phyloP scores from a whole-genome alignment of 1,140 invertebrate genomes.

The Diploscapter pachys region DNA sequence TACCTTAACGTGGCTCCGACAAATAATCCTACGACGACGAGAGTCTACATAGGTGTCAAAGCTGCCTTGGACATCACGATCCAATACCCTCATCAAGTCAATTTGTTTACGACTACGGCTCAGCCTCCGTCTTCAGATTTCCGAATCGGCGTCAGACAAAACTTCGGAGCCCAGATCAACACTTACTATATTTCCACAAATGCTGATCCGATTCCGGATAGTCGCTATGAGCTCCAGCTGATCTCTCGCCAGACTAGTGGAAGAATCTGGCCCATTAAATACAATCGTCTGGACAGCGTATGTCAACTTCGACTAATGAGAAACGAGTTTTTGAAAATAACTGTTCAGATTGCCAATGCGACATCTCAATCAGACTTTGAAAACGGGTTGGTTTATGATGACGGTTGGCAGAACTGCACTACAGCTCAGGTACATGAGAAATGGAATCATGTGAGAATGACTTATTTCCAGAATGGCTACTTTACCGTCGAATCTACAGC shows the following conservation, averaged over 20 bases:
- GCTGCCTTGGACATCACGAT: conserved; percentile 1
- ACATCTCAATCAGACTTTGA: neutral
- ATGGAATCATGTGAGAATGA: neutral
- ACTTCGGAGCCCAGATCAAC: conserved; percentile 11
- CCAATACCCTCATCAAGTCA: conserved; percentile 3
- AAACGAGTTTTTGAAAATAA: neutral
- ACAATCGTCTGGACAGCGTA: neutral
- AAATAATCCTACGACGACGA: neutral
- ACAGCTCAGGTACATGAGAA: neutral
- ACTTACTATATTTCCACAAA: conserved; percentile 2
- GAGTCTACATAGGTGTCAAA: conserved; percentile 8
- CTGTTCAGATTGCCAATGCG: neutral
- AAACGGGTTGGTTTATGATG: conserved; percentile 10
- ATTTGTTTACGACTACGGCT: neutral
- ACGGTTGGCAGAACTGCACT: conserved; percentile 9
- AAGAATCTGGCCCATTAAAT: neutral
- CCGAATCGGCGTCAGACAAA: neutral
- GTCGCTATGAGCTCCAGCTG: neutral
- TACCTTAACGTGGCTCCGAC: neutral
- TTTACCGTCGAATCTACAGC: conserved; percentile 16
- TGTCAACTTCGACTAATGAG: neutral
- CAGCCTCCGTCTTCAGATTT: neutral
- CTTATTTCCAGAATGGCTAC: neutral
- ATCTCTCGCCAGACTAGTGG: conserved; percentile 12
- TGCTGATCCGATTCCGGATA: conserved; percentile 8